phyloP scores from a whole-genome alignment of 2,888 invertebrate genomes.

The Xestoiulus laeticollis region DNA sequence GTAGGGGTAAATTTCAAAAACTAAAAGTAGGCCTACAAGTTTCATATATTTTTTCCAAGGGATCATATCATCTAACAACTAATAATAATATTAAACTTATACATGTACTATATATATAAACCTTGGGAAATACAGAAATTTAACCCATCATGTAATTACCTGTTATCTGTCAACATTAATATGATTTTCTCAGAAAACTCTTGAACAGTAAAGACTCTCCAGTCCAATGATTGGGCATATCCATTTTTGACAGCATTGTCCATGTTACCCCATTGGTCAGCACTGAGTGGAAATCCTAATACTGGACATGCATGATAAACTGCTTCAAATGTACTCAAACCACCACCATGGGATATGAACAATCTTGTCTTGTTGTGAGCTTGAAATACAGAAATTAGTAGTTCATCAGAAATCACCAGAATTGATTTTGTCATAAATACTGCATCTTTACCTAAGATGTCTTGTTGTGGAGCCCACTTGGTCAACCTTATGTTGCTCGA shows the following conservation, averaged over 20 bases:
- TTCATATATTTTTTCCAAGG: too few relatives aligned
- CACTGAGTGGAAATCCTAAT: not conserved
- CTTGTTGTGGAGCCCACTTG: conserved; percentile 51
- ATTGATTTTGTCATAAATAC: not conserved
- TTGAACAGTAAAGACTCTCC: not conserved
- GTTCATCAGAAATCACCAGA: not conserved
- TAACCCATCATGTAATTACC: too few relatives aligned
- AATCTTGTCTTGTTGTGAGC: not conserved
- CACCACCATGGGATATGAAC: conserved; percentile 17
- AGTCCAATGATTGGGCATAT: not conserved
- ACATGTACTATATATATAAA: too few relatives aligned
- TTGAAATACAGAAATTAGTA: not conserved
- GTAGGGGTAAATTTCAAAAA: too few relatives aligned
- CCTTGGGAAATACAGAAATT: too few relatives aligned
- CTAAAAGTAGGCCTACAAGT: too few relatives aligned
- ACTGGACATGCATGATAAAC: not conserved
- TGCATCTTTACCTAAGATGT: conserved; percentile 4
- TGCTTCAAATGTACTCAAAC: conserved; percentile 17
- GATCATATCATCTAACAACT: too few relatives aligned
- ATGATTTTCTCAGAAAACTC: not conserved
- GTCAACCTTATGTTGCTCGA: conserved; percentile 38
- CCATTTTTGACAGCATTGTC: not conserved
- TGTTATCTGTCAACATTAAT: not conserved
- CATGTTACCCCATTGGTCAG: conserved; percentile 2
- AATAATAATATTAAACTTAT: too few relatives aligned